Evolutionary conservation across 35 echinoderm and acorn worm species (phyloP), one percentile per base, ranked within the genome.

Genomic region (Patiria miniata): DNA sequence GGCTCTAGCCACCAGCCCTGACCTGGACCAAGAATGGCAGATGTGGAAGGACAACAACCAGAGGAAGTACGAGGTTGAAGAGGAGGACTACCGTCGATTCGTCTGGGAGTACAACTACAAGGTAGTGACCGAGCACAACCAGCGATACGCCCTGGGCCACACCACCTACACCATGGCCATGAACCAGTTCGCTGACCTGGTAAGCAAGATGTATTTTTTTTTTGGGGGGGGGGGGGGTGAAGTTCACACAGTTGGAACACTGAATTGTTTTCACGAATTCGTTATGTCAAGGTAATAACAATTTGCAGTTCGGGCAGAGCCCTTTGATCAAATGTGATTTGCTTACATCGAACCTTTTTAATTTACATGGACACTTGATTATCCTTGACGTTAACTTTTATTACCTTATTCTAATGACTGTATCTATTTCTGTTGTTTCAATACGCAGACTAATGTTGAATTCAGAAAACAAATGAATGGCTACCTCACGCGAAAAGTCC

Each of bases 81-180:
- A 97, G 44, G 94, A 97, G 78, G 61, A 79, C 28, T 78, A 81
- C 51, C 89, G 94, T n/a, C 81, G 94, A 68, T 37, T 57, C 5
- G 53, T 97, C 17, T 97, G 94, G 94, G 94, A 97, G 80, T 87
- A 97, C 40, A 97, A 97, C 61, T 58, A 93, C n/a, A 51, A 79
- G 4, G 77, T 78, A 22, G 89, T 97, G 61, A 89, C 81, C 34
- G 88, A 91, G 23, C 94, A 97, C 52, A 97, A 97, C 78, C 28
- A 83, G 8, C 87, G 93, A 51, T 80, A 93, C 23, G 73, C 50
- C 47, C 73, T 97, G 61, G 91, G 91, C 5, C 28, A 80, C 19
- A 86, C 88, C 52, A 77, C 94, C 7, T 97, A 82, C 40, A 90
- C 86, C 10, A 53, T 97, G 44, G 91, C 82, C 8, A 97, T 97